These are phyloP conservation scores for Eupithecia subfuscata DNA, from an alignment of 2,888 invertebrate genomes.

Conservation along the genomic window DNA sequence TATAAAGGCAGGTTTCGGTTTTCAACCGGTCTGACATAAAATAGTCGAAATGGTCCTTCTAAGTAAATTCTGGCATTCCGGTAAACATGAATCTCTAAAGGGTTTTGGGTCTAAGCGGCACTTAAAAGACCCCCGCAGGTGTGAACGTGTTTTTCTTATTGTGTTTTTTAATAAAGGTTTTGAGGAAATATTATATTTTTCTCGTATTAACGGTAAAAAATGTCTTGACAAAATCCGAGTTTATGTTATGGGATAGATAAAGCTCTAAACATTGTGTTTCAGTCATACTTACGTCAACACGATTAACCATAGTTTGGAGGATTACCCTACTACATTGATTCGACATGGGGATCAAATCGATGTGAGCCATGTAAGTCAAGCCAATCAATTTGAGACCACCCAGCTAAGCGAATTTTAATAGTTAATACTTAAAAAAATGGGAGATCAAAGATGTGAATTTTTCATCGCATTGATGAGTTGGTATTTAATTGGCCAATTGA, in stretches of 20 bases:
- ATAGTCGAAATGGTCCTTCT: constrained; percentile 41
- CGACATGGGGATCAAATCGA: background rate
- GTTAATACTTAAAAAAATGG: too few relatives aligned
- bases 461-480: background rate
- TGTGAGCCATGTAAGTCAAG: background rate
- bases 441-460: background rate
- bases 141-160: constrained; percentile 31
- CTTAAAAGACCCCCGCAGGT: constrained; percentile 33
- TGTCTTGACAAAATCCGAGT: background rate
- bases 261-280: background rate
- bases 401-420: background rate
- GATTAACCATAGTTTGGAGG: background rate
- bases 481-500: background rate
- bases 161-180: constrained; percentile 19
- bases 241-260: background rate
- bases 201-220: background rate
- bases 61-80: constrained; percentile 44
- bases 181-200: background rate
- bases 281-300: background rate
- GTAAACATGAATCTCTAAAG: constrained; percentile 45
- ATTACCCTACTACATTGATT: background rate
- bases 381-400: background rate
- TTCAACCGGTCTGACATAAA: constrained; percentile 36
- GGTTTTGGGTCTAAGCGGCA: constrained; percentile 37
- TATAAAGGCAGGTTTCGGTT: constrained; percentile 20